Percentiles rank a stretch among this genome's conserved stretches.
These are phyloP conservation scores for Hydrochoerus hydrochaeris DNA, from an alignment of 2,113 vertebrate genomes.

Conservation along the genomic window DNA sequence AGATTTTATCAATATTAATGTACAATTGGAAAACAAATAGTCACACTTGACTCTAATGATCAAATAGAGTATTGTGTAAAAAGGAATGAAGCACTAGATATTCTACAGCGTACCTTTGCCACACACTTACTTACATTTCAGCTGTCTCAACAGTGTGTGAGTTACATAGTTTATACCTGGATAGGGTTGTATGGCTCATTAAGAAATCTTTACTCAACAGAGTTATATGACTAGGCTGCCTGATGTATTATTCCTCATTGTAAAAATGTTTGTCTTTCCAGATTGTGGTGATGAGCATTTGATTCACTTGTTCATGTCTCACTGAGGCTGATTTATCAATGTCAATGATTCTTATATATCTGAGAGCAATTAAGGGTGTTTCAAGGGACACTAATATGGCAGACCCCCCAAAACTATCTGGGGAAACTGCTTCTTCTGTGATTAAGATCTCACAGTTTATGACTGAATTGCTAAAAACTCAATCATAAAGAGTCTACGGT, in stretches of 20 bases:
- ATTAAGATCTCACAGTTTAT: slow-evolving; percentile 71
- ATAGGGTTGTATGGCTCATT: slow-evolving; percentile 30
- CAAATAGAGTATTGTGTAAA: neutral
- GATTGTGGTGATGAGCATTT: slow-evolving; percentile 53
- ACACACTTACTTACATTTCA: neutral
- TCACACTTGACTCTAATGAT: neutral
- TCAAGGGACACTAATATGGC: slow-evolving; percentile 75
- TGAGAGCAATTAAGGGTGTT: slow-evolving; percentile 79
- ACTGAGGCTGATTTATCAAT: slow-evolving; percentile 76
- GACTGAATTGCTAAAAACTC: slow-evolving; percentile 55
- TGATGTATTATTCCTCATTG: slow-evolving; percentile 53
- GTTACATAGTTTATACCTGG: slow-evolving; percentile 37
- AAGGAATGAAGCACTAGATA: neutral
- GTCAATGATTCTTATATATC: slow-evolving; percentile 75
- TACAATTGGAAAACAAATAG: slow-evolving; percentile 21
- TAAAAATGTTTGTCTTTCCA: slow-evolving; percentile 66
- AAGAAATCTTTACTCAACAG: slow-evolving; percentile 40
- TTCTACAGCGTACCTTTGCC: neutral
- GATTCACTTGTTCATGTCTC: slow-evolving; percentile 70
- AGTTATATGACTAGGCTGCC: slow-evolving; percentile 1
- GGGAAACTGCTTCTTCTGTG: slow-evolving; percentile 72
- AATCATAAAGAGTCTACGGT: slow-evolving; percentile 18
- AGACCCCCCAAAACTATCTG: slow-evolving; percentile 72
- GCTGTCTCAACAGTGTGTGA: slow-evolving; percentile 61
- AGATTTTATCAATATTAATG: slow-evolving; percentile 43